These are phyloP conservation scores for Coracias cyanogaster DNA, from an alignment of 2,797 vertebrate genomes.

Conservation along the genomic window DNA sequence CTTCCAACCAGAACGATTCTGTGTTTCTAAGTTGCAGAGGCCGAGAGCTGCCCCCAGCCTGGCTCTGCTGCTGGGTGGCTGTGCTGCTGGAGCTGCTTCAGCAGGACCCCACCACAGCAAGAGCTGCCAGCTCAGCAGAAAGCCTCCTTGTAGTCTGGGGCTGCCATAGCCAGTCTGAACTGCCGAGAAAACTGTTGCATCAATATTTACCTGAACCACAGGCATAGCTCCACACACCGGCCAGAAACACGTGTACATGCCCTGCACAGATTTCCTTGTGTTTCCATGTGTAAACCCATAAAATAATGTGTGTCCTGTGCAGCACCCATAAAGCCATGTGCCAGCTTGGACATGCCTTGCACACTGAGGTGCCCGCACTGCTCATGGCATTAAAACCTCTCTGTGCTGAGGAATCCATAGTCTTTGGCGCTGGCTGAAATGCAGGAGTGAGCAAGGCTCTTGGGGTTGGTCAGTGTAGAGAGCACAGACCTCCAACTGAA, in stretches of 20 bases:
- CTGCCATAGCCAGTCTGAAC: background rate
- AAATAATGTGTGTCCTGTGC: background rate
- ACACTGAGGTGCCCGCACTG: background rate
- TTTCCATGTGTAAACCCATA: accelerated
- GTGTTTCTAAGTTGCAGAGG: background rate
- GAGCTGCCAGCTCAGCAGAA: slow-evolving; percentile 9
- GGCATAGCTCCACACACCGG: accelerated
- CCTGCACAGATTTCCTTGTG: accelerated
- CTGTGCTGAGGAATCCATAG: accelerated
- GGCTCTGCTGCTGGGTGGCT: background rate
- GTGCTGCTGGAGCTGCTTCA: background rate
- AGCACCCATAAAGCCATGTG: background rate
- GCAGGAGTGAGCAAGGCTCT: background rate
- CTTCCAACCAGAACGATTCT: background rate
- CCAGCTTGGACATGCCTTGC: accelerated
- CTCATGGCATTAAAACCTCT: accelerated
- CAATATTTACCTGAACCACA: background rate
- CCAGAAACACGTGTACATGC: accelerated
- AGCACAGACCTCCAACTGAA: background rate
- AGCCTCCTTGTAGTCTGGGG: slow-evolving; percentile 25
- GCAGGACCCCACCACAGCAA: background rate
- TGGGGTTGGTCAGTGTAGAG: background rate
- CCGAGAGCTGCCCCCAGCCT: background rate
- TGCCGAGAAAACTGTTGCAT: background rate
- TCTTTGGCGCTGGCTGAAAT: accelerated